Conservation (phyloP, 1,140 invertebrate species). For the Mylabris phalerata region DNA sequence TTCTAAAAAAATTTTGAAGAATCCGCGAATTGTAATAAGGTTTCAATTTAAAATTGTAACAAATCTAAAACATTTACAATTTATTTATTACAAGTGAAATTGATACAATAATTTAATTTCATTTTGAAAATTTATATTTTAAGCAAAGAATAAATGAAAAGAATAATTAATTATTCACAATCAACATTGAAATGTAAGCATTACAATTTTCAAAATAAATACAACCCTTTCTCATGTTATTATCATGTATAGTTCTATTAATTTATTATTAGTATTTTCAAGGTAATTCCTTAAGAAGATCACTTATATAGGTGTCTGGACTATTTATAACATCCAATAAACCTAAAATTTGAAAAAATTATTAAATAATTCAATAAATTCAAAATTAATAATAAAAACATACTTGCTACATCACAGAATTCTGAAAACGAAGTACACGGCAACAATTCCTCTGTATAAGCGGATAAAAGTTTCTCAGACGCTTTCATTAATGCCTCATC, state of each 20-base stretch:
- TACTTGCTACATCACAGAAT: slow-evolving; percentile 83
- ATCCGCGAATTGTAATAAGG: no score
- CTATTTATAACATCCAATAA: slow-evolving; percentile 55
- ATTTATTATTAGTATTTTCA: slow-evolving; percentile 1
- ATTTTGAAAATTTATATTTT: slow-evolving; percentile 10
- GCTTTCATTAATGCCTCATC: slow-evolving; percentile 84
- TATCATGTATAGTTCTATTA: no score
- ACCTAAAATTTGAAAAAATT: slow-evolving; percentile 46
- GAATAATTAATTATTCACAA: neutral
- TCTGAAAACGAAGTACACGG: slow-evolving; percentile 84
- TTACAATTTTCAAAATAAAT: slow-evolving; percentile 9
- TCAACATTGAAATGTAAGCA: slow-evolving; percentile 11
- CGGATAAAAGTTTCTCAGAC: slow-evolving; percentile 72
- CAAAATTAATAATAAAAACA: slow-evolving; percentile 29
- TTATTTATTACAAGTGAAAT: slow-evolving; percentile 14
- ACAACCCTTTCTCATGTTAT: neutral
- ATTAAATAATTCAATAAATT: slow-evolving; percentile 5
- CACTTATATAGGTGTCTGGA: slow-evolving; percentile 52
- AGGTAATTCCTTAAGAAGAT: slow-evolving; percentile 44
- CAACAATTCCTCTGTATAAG: slow-evolving; percentile 83
- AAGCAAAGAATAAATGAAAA: slow-evolving; percentile 9
- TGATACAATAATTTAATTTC: slow-evolving; percentile 14
- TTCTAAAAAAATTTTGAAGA: no score
- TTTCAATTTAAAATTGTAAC: neutral
- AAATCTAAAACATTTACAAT: slow-evolving; percentile 2